Conservation (phyloP, 2,113 vertebrate genomes). For the Barbus barbus region DNA sequence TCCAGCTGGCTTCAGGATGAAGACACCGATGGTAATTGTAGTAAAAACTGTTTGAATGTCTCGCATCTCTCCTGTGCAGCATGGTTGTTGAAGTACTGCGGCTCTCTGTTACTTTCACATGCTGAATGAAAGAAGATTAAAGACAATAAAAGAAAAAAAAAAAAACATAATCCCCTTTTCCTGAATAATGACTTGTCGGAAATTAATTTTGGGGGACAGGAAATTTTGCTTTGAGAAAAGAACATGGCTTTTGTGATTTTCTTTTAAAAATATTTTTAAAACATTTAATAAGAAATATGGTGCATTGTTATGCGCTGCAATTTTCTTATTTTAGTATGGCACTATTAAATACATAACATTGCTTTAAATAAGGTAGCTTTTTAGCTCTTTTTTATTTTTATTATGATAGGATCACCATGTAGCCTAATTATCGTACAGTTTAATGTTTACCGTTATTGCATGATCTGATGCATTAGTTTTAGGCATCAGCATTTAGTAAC, state of each 20-base stretch:
- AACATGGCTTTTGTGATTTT: not conserved
- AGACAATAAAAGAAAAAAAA: not conserved
- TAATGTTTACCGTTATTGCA: too few species aligned
- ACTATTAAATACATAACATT: too few species aligned
- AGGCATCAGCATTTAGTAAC: not conserved
- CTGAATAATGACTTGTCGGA: not conserved
- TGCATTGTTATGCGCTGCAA: not conserved
- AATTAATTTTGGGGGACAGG: not conserved
- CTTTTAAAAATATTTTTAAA: not conserved
- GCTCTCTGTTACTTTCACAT: slow-evolving; percentile 8
- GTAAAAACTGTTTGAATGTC: slow-evolving; percentile 16
- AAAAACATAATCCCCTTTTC: not conserved
- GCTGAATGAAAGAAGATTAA: slow-evolving; percentile 19
- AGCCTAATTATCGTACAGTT: too few species aligned
- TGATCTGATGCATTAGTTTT: not conserved
- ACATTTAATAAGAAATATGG: not conserved
- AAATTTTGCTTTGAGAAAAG: not conserved
- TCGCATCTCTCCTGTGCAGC: slow-evolving; percentile 25
- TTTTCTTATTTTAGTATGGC: not conserved
- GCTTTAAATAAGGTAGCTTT: too few species aligned
- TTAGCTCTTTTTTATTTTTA: too few species aligned
- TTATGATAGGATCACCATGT: too few species aligned
- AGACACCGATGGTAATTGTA: slow-evolving; percentile 88
- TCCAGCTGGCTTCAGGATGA: slow-evolving; percentile 84
- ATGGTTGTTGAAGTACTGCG: slow-evolving; percentile 44